Evolutionary conservation across 2,113 vertebrate genomes (phyloP).

Genomic region (Antechinus flavipes): DNA sequence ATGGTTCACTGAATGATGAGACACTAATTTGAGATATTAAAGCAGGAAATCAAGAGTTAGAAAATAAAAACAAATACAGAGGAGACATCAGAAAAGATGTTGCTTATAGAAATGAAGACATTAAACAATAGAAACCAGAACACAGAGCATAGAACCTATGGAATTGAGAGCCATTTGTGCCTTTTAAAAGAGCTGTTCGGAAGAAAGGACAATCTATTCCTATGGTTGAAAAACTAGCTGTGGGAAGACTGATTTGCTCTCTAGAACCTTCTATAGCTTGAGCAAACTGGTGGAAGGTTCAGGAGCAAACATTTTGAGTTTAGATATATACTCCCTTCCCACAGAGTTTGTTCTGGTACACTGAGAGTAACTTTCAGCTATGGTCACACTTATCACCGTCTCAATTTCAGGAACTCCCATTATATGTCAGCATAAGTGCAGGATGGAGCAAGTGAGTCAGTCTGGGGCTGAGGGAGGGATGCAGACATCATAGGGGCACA

Average conservation of each 20-base stretch:
- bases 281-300: background rate
- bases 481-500: background rate
- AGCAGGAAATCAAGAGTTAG: background rate
- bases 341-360: background rate
- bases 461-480: background rate
- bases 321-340: background rate
- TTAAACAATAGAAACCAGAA: background rate
- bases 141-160: background rate
- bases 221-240: background rate
- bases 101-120: background rate
- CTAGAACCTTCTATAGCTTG: background rate
- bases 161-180: background rate
- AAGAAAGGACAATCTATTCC: background rate
- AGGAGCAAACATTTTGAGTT: background rate
- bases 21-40: background rate
- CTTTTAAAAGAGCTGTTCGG: background rate
- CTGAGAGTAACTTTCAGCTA: background rate
- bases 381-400: background rate
- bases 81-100: background rate
- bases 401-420: background rate
- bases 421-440: background rate
- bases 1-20: background rate
- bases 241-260: background rate
- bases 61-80: background rate
- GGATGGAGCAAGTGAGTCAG: background rate